Evolutionary conservation across 2,888 invertebrate genomes (phyloP).

Genomic region (Fragum whitleyi): DNA sequence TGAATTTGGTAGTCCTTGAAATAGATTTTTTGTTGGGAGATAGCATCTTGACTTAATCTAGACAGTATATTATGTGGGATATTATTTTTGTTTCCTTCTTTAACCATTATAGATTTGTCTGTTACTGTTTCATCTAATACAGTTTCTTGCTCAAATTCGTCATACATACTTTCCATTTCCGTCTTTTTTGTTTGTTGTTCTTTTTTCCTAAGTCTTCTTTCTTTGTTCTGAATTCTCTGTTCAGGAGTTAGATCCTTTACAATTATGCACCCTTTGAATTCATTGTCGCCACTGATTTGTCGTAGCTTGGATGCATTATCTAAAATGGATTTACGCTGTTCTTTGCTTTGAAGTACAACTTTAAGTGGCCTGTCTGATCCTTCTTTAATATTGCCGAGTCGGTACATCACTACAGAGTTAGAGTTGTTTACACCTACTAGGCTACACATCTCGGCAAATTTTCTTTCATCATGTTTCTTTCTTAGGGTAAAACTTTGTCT

Average conservation of each 20-base stretch:
- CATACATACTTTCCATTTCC: not conserved
- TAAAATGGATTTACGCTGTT: not conserved
- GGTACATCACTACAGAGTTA: not conserved
- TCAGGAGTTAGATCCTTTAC: constrained; percentile 1
- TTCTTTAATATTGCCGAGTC: not conserved
- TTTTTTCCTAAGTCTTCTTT: constrained; percentile 1
- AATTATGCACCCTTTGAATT: constrained; percentile 2
- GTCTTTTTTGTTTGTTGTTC: not conserved
- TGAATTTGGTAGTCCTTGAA: not conserved
- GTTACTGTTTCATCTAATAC: not conserved
- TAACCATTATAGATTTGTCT: not conserved
- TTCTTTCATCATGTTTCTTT: not conserved
- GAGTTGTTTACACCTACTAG: not conserved
- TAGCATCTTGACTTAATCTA: not conserved
- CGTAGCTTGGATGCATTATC: not conserved
- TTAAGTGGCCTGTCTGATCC: not conserved
- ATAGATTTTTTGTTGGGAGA: not conserved
- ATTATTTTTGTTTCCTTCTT: not conserved
- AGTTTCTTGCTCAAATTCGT: not conserved
- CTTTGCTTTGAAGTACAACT: constrained; percentile 1
- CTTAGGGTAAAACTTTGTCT: not conserved
- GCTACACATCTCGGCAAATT: not conserved
- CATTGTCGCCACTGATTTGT: not conserved
- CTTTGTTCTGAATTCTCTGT: constrained; percentile 2
- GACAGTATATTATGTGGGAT: not conserved